These are phyloP conservation scores for Epinephelus malabaricus DNA, from an alignment of 2,797 vertebrate genomes.

Conservation along the genomic window DNA sequence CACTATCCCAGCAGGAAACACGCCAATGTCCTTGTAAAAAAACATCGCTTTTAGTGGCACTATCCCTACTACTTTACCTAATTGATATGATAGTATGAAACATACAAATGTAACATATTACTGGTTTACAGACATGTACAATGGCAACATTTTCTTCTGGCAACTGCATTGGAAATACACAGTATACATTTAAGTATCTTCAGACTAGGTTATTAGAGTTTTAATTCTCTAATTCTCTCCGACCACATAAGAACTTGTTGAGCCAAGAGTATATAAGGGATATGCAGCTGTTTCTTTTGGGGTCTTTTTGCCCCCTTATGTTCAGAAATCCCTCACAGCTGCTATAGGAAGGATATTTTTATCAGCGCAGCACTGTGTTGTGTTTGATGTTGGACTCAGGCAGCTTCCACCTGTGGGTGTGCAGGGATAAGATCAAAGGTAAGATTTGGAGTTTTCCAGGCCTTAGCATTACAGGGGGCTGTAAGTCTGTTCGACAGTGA, in stretches of 20 bases:
- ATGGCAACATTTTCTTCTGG: too few relatives aligned
- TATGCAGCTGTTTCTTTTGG: neutral
- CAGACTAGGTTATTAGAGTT: neutral
- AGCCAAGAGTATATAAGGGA: neutral
- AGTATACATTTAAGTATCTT: neutral
- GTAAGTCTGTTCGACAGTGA: slow-evolving; percentile 5
- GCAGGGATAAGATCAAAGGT: slow-evolving; percentile 56
- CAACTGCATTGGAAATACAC: neutral
- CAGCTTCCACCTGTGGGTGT: slow-evolving; percentile 45
- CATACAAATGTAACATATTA: too few relatives aligned
- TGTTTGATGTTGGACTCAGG: slow-evolving; percentile 56
- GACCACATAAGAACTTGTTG: neutral
- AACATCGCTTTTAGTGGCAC: too few relatives aligned
- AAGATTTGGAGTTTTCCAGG: slow-evolving; percentile 46
- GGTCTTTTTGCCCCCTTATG: slow-evolving; percentile 22
- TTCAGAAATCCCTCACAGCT: neutral
- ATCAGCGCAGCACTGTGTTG: slow-evolving; percentile 10
- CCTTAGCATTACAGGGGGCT: slow-evolving; percentile 19
- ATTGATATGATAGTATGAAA: too few relatives aligned
- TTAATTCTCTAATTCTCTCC: neutral
- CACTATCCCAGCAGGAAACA: too few relatives aligned
- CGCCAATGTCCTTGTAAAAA: too few relatives aligned
- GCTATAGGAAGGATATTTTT: neutral
- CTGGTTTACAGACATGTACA: too few relatives aligned
- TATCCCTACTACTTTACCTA: too few relatives aligned